Conservation (phyloP, 2,797 vertebrate species). For the Acipenser ruthenus region DNA sequence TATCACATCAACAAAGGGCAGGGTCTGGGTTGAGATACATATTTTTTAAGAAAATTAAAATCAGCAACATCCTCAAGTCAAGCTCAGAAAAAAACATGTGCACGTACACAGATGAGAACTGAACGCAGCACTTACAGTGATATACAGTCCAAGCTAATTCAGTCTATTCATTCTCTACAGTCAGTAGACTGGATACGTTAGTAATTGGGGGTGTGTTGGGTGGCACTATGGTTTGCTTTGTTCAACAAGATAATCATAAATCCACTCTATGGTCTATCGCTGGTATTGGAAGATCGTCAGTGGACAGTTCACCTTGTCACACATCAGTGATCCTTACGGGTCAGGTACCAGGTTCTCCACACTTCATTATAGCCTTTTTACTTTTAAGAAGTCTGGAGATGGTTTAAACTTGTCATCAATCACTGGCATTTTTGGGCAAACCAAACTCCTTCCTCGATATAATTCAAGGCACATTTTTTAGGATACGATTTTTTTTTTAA, state of each 20-base stretch:
- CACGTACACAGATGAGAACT: slow-evolving; percentile 17
- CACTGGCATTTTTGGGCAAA: slow-evolving; percentile 6
- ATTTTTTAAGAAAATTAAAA: slow-evolving; percentile 34
- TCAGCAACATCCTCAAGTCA: slow-evolving; percentile 22
- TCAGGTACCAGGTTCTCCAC: background rate
- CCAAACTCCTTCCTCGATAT: background rate
- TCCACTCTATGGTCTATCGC: too few relatives aligned
- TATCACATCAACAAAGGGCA: slow-evolving; percentile 71
- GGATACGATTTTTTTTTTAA: background rate
- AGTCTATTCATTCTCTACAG: too few relatives aligned
- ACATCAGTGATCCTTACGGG: too few relatives aligned
- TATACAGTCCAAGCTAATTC: too few relatives aligned
- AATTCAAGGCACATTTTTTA: slow-evolving; percentile 5
- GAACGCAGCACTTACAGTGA: too few relatives aligned
- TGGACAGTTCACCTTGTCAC: too few relatives aligned
- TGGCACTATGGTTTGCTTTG: too few relatives aligned
- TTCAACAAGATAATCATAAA: too few relatives aligned
- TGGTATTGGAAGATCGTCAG: too few relatives aligned
- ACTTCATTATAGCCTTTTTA: background rate
- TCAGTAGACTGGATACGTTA: too few relatives aligned
- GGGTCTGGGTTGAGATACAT: slow-evolving; percentile 36
- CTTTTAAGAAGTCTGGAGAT: background rate
- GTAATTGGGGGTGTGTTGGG: too few relatives aligned
- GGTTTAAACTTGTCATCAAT: slow-evolving; percentile 3
- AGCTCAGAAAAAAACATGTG: slow-evolving; percentile 11